A percentile compares a stretch with the other conserved stretches of the same genome.
Evolutionary conservation across 2,888 invertebrate species (phyloP).

Genomic region (Ptycholaimellus sp.): DNA sequence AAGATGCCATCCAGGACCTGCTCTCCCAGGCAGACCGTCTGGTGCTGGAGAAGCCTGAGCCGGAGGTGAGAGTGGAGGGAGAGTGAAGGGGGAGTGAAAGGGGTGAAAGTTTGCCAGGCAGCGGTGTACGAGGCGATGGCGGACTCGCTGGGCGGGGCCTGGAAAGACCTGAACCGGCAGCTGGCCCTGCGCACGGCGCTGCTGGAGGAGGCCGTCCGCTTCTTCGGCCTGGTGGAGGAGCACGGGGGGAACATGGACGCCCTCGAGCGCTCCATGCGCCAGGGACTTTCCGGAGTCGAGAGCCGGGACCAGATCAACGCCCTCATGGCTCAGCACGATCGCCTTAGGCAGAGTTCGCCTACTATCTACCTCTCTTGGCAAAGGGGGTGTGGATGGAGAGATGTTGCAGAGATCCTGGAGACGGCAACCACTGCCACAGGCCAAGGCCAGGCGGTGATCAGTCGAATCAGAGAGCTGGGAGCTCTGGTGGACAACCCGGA

Average conservation of each 20-base stretch:
- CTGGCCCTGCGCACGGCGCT: slow-evolving; percentile 51
- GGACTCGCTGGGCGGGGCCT: slow-evolving; percentile 38
- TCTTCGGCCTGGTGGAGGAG: slow-evolving; percentile 37
- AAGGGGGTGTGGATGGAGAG: no score
- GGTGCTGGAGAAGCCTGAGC: slow-evolving; percentile 40
- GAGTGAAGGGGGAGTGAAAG: not conserved
- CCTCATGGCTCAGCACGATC: no score
- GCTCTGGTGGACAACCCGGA: slow-evolving; percentile 45
- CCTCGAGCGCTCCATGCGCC: no score
- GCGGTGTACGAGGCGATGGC: slow-evolving; percentile 71
- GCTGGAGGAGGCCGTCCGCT: slow-evolving; percentile 50
- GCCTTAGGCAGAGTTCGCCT: no score
- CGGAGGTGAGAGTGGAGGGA: slow-evolving; percentile 25
- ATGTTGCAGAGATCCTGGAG: no score
- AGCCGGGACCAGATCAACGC: no score
- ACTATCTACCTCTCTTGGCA: no score
- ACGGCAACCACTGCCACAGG: no score
- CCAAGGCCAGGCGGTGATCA: slow-evolving; percentile 46
- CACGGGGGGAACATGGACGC: no score
- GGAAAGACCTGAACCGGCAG: slow-evolving; percentile 56
- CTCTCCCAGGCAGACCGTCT: slow-evolving; percentile 60
- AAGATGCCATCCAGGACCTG: slow-evolving; percentile 63
- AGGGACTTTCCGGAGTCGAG: no score
- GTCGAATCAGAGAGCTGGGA: slow-evolving; percentile 47
- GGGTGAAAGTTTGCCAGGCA: not conserved